Conservation (phyloP, 2,113 vertebrate genomes). For the Clinocottus analis region DNA sequence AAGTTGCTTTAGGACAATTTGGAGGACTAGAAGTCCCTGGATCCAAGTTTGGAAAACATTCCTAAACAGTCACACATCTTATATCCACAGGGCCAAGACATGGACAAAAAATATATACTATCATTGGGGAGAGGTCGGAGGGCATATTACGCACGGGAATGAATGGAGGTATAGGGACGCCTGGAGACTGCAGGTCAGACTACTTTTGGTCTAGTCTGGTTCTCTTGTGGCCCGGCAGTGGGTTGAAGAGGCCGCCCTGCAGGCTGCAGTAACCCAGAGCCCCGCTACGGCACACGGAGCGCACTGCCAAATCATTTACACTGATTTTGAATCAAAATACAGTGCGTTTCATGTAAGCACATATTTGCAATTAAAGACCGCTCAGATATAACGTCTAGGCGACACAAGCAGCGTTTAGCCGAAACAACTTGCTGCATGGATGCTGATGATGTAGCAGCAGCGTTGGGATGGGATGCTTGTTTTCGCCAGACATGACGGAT, state of each 20-base stretch:
- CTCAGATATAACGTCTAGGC: neutral
- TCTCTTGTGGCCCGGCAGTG: constrained; percentile 22
- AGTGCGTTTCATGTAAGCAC: neutral
- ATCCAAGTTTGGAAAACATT: neutral
- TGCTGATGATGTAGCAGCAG: constrained; percentile 61
- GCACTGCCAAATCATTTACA: constrained; percentile 9
- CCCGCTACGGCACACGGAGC: constrained; percentile 58
- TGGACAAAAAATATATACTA: neutral
- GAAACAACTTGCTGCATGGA: constrained; percentile 52
- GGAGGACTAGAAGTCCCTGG: neutral
- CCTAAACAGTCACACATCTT: neutral
- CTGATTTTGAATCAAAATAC: neutral
- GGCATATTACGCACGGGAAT: neutral
- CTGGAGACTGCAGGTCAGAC: constrained; percentile 23
- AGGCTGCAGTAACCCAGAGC: constrained; percentile 64
- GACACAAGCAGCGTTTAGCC: constrained; percentile 14
- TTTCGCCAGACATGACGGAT: constrained; percentile 73
- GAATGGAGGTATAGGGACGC: neutral
- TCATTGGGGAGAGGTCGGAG: neutral
- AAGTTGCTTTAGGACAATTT: neutral
- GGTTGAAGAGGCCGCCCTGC: constrained; percentile 63
- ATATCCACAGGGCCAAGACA: neutral
- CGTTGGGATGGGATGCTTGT: constrained; percentile 66
- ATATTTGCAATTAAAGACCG: too few species aligned
- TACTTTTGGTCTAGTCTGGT: constrained; percentile 26